Evolutionary conservation across 2,888 invertebrate species (phyloP).

Genomic region (Dryococelus australis): DNA sequence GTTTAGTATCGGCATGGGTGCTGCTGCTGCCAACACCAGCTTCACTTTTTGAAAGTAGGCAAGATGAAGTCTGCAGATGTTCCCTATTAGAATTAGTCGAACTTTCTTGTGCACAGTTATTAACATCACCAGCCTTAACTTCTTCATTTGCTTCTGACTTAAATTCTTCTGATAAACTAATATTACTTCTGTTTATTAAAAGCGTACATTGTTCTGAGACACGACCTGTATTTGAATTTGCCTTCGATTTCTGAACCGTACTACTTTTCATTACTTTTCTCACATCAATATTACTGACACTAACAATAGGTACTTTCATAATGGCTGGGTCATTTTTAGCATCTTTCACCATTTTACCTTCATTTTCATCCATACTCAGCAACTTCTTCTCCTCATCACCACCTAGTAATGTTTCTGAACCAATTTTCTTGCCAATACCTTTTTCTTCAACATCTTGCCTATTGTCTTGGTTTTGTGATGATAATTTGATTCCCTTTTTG

Average conservation of each 20-base stretch:
- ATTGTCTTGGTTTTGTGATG: background rate
- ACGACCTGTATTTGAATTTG: background rate
- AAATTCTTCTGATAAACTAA: background rate
- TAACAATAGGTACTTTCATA: constrained; percentile 11
- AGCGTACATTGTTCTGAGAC: background rate
- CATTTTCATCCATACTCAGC: background rate
- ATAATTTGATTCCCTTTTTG: background rate
- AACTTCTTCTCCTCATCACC: constrained; percentile 18
- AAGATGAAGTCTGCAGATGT: background rate
- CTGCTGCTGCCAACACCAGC: background rate
- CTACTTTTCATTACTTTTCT: background rate
- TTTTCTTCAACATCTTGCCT: background rate
- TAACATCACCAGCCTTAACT: background rate
- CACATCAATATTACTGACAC: background rate
- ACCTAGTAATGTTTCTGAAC: background rate
- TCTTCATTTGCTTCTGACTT: background rate
- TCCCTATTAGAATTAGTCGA: background rate
- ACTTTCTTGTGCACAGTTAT: background rate
- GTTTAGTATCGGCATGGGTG: background rate
- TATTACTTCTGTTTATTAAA: background rate
- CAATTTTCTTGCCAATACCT: background rate
- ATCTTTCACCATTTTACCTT: constrained; percentile 20
- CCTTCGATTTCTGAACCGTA: background rate
- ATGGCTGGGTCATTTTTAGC: background rate
- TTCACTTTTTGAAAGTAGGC: background rate